Base-by-base conservation (phyloP, 2,888 invertebrate species). In the Cremastobaeus sp. region DNA sequence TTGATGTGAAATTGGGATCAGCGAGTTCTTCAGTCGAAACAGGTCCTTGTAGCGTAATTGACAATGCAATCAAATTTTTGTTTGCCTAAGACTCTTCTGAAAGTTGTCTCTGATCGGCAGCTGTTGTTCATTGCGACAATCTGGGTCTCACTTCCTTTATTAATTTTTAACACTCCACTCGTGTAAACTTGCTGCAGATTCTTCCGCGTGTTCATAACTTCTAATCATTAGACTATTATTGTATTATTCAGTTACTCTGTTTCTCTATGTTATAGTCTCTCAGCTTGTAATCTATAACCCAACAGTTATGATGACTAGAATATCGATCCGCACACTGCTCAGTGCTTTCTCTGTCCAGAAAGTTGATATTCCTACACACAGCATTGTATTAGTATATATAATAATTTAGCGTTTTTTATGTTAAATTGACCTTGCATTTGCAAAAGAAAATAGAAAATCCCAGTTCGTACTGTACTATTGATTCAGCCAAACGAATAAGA, bases 381-480 rank as follows among this genome's bases (percentile, higher is more conserved):
- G n/a, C n/a, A n/a, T n/a, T n/a, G n/a, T n/a, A n/a, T n/a, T n/a
- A n/a, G n/a, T n/a, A n/a, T n/a, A n/a, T n/a, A n/a, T n/a, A n/a
- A n/a, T n/a, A n/a, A n/a, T n/a, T n/a, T n/a, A n/a, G n/a, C n/a
- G n/a, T n/a, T n/a, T n/a, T n/a, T 25, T 25, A 25, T 25, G 3
- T 8, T 5, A 25, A 8, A 25, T 25, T 25, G 25, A 15, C 8
- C 8, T 37, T 37, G 4, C 37, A 15, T 15, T 12, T 37, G 37
- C 37, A 11, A 25, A n/a, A n/a, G n/a, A 28, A 30, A 43, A 17
- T 14, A 28, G 0, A 28, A 1, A 47, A 25, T 4, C 50, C 64
- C 41, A 69, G 52, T 69, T 69, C 32, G 37, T 60, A 65, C 17
- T 45, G 50, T 32, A 37, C 52, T 54, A 50, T 57, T 59, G 57